Evolutionary conservation across 1,140 invertebrate species (phyloP).

Genomic region (Penaeus indicus): DNA sequence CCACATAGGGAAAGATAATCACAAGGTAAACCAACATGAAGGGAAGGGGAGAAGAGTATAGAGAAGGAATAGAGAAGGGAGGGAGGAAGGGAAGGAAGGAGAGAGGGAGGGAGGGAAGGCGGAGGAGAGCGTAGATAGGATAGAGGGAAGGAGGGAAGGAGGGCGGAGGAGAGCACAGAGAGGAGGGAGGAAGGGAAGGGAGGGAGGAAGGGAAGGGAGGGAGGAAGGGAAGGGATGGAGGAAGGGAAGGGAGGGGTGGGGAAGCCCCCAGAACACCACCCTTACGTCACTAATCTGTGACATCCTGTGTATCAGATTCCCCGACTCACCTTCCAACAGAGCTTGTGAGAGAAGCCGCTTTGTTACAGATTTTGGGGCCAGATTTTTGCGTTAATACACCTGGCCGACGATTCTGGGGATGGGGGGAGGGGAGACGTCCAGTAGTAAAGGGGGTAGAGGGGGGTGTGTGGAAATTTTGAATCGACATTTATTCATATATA

Average conservation of each 20-base stretch:
- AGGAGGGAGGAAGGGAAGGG: not conserved
- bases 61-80: constrained; percentile 7
- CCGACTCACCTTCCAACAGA: constrained; percentile 27
- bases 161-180: no score
- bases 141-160: not conserved
- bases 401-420: no score
- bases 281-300: constrained; percentile 37
- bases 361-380: no score
- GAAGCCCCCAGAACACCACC: not conserved
- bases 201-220: not conserved
- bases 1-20: no score
- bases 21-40: not conserved
- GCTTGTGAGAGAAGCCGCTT: no score
- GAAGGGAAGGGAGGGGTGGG: not conserved
- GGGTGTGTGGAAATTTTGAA: no score
- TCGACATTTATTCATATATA: no score
- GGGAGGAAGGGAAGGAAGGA: not conserved
- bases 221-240: not conserved
- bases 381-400: no score
- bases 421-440: no score
- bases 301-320: constrained; percentile 43
- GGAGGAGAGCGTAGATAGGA: not conserved
- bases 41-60: not conserved
- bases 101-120: not conserved
- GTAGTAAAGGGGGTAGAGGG: no score